Base-by-base conservation (phyloP, 2,113 vertebrate species). In the Pedetes capensis region DNA sequence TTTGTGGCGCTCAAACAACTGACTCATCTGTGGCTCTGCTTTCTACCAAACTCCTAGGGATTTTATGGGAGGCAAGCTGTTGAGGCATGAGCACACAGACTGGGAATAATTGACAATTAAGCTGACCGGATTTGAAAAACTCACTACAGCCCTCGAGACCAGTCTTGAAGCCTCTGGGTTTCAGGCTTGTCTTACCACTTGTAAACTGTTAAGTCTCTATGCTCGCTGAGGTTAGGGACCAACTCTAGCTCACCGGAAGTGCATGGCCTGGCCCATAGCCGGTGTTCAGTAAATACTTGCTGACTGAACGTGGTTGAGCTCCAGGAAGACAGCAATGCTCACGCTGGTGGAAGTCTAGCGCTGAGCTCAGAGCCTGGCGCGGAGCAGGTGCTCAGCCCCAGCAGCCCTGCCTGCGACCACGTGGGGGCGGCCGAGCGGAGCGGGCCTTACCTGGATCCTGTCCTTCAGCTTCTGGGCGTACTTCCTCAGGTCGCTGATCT, bases 391-490 rank as follows among this genome's bases (percentile, higher is more conserved):
- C 34, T n/a, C 14, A 37, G 12, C 13, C 20, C 2, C 0, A 25
- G 71, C 13, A 22, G 71, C 39, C 29, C 12, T 9, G 25, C 12
- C 57, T 55, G 3, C 9, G 4, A 13, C 1, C 44, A 32, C 37
- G 1, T 11, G 5, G 37, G 20, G 59, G 61, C 22, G 11, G 1
- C 27, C 1, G 37, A 3, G 6, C 69, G 13, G 37, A 14, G 0
- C 22, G 18, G 16, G 32, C 47, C 2, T 93, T 98, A 99, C 99
- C 99, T 99, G 99, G 82, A 99, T 98, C 94, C 97, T 98, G 55
- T 99, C 99, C 95, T 99, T 99, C 89, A 99, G 98, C 93, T 99
- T 99, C 93, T 98, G 98, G 7, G 98, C 98, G 81, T 98, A 98
- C 71, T 99, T 99, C 97, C 98, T 99, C 96, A 97, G 98, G 95